Evolutionary conservation across 2,113 vertebrate genomes (phyloP).

Genomic region (Jacana jacana): DNA sequence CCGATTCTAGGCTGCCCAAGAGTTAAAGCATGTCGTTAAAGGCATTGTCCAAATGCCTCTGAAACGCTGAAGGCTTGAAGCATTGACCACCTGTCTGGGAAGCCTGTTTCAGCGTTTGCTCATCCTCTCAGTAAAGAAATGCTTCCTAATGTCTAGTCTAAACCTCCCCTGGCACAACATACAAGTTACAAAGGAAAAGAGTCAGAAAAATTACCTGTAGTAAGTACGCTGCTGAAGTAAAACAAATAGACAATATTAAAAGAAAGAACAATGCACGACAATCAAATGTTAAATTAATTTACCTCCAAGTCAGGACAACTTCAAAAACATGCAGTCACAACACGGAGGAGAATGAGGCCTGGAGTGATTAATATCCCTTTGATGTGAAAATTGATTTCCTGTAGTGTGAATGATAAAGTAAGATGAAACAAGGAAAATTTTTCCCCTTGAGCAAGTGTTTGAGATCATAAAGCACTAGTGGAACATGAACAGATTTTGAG

Average conservation of each 20-base stretch:
- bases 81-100: neutral
- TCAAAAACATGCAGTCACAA: neutral
- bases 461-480: neutral
- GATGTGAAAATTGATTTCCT: constrained; percentile 4
- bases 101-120: neutral
- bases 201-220: neutral
- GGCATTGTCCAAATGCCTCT: neutral
- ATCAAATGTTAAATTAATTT: neutral
- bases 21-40: neutral
- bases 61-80: neutral
- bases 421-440: neutral
- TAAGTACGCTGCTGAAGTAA: neutral
- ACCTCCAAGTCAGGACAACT: neutral
- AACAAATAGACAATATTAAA: neutral
- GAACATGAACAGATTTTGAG: neutral
- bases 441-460: neutral
- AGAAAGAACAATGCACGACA: neutral
- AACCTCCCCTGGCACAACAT: neutral
- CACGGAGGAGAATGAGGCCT: neutral
- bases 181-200: neutral
- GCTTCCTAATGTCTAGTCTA: neutral
- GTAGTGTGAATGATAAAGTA: neutral
- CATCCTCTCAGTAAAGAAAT: neutral
- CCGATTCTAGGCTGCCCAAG: neutral
- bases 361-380: neutral